Conservation (phyloP, 2,888 invertebrate species). For the Trichopria drosophilae region DNA sequence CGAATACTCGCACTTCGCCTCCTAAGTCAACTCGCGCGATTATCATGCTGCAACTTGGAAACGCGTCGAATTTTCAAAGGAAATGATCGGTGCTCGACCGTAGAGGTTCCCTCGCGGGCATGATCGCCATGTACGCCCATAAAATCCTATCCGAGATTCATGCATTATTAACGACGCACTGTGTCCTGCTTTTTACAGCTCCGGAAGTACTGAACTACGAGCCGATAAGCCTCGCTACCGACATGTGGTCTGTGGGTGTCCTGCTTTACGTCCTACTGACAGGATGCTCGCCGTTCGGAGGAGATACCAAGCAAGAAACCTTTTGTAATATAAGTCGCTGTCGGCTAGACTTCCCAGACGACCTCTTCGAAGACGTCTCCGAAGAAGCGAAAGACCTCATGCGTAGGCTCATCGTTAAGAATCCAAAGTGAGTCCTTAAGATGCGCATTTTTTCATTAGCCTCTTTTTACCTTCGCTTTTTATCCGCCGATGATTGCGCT, state of each 20-base stretch:
- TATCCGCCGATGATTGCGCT: constrained; percentile 6
- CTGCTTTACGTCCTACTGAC: constrained; percentile 91
- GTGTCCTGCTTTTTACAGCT: constrained; percentile 61
- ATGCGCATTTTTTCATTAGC: neutral
- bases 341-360: constrained; percentile 89
- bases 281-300: constrained; percentile 94
- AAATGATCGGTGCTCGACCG: constrained; percentile 4
- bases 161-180: constrained; percentile 27
- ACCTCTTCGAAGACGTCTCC: constrained; percentile 87
- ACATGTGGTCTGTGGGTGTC: constrained; percentile 97
- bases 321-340: constrained; percentile 96
- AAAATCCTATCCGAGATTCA: neutral
- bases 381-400: constrained; percentile 89
- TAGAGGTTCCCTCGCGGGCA: neutral
- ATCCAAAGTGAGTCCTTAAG: constrained; percentile 73
- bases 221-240: constrained; percentile 88
- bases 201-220: constrained; percentile 96
- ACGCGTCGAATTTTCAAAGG: neutral
- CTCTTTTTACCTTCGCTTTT: neutral
- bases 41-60: neutral
- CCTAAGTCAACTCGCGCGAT: neutral
- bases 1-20: neutral
- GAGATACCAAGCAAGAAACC: constrained; percentile 95
- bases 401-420: constrained; percentile 82
- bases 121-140: neutral